phyloP scores from a whole-genome alignment of 2,113 vertebrate species.

The Urocolius indicus region DNA sequence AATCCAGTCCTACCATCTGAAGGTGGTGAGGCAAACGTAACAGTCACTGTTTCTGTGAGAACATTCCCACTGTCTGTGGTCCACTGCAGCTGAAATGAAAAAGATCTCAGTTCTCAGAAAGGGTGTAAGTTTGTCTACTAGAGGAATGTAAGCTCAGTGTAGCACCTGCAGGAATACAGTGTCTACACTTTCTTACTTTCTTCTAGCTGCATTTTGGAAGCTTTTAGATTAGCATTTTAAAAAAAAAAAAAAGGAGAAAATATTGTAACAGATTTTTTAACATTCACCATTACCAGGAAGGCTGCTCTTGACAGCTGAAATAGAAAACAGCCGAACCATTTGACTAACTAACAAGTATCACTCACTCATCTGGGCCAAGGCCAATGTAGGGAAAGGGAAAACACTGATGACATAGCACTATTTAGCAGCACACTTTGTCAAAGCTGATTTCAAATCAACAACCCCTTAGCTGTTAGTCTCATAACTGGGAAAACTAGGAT shows the following conservation, averaged over 20 bases:
- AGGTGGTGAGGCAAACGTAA: slow-evolving; percentile 77
- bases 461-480: background rate
- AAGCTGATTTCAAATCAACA: background rate
- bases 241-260: background rate
- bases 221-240: background rate
- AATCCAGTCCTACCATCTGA: slow-evolving; percentile 77
- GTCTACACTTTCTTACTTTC: background rate
- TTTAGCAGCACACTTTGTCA: background rate
- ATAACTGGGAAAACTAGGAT: background rate
- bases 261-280: background rate
- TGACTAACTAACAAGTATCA: background rate
- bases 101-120: slow-evolving; percentile 33
- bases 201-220: background rate
- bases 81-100: slow-evolving; percentile 80
- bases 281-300: background rate
- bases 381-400: background rate
- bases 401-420: background rate
- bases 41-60: slow-evolving; percentile 84
- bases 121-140: background rate
- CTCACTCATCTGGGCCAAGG: background rate
- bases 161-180: background rate
- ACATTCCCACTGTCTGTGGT: slow-evolving; percentile 78
- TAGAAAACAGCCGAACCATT: background rate
- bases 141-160: background rate
- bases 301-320: background rate